phyloP scores from a whole-genome alignment of 2,113 vertebrate genomes.

The Clarias batrachus region DNA sequence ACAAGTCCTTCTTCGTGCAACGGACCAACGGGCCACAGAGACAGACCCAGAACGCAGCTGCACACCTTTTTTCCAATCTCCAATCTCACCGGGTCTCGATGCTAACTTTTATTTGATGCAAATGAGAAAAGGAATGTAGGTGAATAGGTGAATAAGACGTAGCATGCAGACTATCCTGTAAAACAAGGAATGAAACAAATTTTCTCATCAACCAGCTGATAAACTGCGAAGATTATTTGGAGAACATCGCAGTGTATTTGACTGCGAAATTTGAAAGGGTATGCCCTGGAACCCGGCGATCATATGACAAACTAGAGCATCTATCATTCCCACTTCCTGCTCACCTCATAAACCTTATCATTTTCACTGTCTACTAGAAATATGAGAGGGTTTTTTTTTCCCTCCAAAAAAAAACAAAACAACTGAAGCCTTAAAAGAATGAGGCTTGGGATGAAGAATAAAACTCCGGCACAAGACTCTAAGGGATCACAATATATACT shows the following conservation, averaged over 20 bases:
- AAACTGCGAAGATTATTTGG: neutral
- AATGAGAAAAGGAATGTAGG: neutral
- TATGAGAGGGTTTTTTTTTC: neutral
- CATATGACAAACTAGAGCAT: conserved; percentile 18
- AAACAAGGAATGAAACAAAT: neutral
- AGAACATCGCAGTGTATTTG: neutral
- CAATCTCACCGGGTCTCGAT: neutral
- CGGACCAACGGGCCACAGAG: too few species aligned
- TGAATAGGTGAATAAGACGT: neutral
- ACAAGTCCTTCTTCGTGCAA: too few species aligned
- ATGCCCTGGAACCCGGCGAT: neutral
- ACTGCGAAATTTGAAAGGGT: neutral
- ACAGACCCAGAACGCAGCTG: too few species aligned
- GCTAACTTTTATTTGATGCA: neutral
- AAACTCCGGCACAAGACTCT: neutral
- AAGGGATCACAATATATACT: too few species aligned
- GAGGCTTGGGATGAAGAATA: neutral
- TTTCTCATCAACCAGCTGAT: neutral
- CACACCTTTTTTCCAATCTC: too few species aligned
- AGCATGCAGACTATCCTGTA: neutral
- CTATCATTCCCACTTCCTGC: conserved; percentile 5
- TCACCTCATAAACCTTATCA: conserved; percentile 17
- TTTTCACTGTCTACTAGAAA: neutral
- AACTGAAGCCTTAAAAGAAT: conserved; percentile 11
- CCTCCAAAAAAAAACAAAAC: too few species aligned